These are phyloP conservation scores for Eupeodes latifasciatus DNA, from an alignment of 2,888 invertebrate species.

Conservation along the genomic window DNA sequence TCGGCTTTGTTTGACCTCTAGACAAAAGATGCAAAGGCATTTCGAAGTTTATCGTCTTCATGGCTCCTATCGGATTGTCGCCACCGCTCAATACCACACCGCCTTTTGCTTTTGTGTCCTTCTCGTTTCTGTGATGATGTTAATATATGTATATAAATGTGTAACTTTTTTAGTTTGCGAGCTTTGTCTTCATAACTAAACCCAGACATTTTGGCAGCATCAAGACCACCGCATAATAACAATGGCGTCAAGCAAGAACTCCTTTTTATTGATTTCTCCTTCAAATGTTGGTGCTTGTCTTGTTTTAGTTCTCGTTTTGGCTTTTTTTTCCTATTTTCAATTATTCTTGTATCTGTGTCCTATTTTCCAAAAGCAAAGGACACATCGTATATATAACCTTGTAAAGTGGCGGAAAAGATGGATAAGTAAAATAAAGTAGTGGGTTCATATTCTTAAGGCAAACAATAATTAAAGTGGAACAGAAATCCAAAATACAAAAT, in stretches of 20 bases:
- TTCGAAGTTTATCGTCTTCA: constrained; percentile 51
- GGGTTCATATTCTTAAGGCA: constrained; percentile 49
- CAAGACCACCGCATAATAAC: constrained; percentile 73
- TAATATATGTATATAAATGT: constrained; percentile 27
- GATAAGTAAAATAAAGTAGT: not conserved
- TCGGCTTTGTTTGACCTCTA: constrained; percentile 53
- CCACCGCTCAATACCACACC: not conserved
- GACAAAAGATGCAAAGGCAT: constrained; percentile 43
- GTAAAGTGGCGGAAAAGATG: constrained; percentile 18
- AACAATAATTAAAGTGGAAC: constrained; percentile 51
- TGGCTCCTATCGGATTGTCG: constrained; percentile 6
- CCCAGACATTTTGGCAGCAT: constrained; percentile 74
- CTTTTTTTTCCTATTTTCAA: constrained; percentile 10
- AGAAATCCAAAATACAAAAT: constrained; percentile 54
- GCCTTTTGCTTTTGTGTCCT: not conserved
- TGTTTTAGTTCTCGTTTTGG: constrained; percentile 40
- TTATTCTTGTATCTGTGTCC: constrained; percentile 39
- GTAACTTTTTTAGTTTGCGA: constrained; percentile 43
- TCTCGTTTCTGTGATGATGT: constrained; percentile 14
- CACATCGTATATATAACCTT: constrained; percentile 52
- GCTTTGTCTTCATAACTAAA: constrained; percentile 63
- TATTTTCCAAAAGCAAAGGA: constrained; percentile 57
- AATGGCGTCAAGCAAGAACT: constrained; percentile 69
- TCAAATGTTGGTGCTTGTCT: constrained; percentile 51
- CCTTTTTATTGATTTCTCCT: constrained; percentile 63